These are phyloP conservation scores for Xiphophorus birchmanni DNA, from an alignment of 2,797 vertebrate genomes.

Conservation along the genomic window DNA sequence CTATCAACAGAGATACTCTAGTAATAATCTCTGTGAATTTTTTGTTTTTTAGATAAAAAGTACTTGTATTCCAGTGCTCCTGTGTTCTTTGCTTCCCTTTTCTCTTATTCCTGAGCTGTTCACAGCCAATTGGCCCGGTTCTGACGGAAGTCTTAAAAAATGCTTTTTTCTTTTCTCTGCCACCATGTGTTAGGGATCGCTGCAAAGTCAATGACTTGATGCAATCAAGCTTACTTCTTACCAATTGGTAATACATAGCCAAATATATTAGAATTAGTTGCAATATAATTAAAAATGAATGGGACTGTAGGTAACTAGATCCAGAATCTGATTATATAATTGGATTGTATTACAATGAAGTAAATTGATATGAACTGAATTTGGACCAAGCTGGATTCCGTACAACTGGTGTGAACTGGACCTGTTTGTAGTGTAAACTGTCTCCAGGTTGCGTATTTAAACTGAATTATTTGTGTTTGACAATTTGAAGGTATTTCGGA, in stretches of 20 bases:
- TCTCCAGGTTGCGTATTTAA: background rate
- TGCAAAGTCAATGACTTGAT: background rate
- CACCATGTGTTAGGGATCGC: background rate
- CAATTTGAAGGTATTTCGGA: background rate
- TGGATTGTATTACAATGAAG: background rate
- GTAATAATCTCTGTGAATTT: background rate
- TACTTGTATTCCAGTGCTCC: too few species aligned
- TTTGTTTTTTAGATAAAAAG: background rate
- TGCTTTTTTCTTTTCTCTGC: background rate
- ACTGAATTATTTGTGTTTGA: background rate
- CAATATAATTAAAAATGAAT: background rate
- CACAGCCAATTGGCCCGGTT: background rate
- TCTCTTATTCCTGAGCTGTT: background rate
- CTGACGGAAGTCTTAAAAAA: background rate
- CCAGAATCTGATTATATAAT: background rate
- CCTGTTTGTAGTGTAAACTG: background rate
- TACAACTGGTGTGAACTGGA: background rate
- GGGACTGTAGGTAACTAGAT: background rate
- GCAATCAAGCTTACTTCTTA: background rate
- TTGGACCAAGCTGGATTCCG: background rate
- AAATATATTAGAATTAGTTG: background rate
- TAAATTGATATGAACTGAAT: background rate
- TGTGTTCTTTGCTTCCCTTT: background rate
- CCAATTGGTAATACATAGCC: background rate
- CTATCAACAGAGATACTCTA: background rate